Evolutionary conservation across 1,140 invertebrate genomes (phyloP).

Genomic region (Zophobas atratus): DNA sequence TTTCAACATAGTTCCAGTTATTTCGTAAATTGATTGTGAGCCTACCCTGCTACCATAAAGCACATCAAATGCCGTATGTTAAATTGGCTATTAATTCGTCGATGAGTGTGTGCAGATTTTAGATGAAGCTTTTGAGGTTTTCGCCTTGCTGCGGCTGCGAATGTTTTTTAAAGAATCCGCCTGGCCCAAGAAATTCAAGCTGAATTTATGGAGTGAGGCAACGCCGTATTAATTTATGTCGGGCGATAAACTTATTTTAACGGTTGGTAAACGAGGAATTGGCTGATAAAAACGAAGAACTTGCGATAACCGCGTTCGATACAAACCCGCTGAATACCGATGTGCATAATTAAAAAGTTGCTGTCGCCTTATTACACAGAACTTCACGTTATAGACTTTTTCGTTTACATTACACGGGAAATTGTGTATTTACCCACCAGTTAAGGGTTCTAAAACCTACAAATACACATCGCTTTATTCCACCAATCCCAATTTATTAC

Average conservation of each 20-base stretch:
- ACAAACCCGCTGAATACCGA: conserved; percentile 41
- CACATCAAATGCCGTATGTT: conserved; percentile 25
- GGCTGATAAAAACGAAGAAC: conserved; percentile 44
- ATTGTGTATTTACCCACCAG: conserved; percentile 41
- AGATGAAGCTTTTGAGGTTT: conserved; percentile 29
- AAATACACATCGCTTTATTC: conserved; percentile 41
- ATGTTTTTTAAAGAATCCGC: not conserved
- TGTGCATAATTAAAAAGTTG: conserved; percentile 43
- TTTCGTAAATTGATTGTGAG: conserved; percentile 1
- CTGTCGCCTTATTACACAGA: conserved; percentile 42
- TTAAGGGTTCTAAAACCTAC: conserved; percentile 40
- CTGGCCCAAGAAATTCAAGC: not conserved
- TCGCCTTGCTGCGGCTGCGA: not conserved
- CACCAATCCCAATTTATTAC: conserved; percentile 39
- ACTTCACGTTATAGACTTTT: conserved; percentile 39
- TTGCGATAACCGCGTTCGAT: conserved; percentile 44
- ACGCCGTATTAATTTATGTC: conserved; percentile 42
- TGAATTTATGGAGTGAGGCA: conserved; percentile 39
- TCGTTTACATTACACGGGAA: conserved; percentile 41
- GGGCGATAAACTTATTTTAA: conserved; percentile 45
- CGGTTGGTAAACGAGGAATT: conserved; percentile 42
- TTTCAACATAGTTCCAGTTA: conserved; percentile 1
- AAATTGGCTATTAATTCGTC: conserved; percentile 42
- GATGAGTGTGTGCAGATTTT: conserved; percentile 49
- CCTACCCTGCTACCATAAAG: not conserved